phyloP scores from a whole-genome alignment of 2,888 invertebrate genomes.

The Hyposoter dolosus region DNA sequence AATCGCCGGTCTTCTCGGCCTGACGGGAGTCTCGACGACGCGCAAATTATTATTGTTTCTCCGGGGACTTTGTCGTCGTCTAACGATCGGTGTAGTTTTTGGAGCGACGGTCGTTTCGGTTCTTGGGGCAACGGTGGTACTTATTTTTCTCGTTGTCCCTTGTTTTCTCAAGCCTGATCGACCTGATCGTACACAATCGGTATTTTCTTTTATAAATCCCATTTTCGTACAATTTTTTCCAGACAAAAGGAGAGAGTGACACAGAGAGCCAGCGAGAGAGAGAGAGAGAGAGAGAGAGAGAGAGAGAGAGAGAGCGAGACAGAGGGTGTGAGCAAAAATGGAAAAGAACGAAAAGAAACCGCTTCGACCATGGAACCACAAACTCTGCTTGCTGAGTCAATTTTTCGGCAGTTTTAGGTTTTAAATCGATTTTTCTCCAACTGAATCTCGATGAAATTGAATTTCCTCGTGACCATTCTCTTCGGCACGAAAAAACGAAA shows the following conservation, averaged over 20 bases:
- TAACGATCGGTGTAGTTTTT: slow-evolving; percentile 69
- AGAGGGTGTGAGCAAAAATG: not conserved
- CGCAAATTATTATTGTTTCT: slow-evolving; percentile 62
- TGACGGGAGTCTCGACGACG: slow-evolving; percentile 64
- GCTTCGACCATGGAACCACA: not conserved
- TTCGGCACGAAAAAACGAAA: too few species aligned
- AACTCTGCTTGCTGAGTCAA: too few species aligned
- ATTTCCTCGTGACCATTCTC: too few species aligned
- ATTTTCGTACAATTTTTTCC: slow-evolving; percentile 3
- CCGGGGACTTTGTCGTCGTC: slow-evolving; percentile 73
- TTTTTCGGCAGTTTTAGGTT: too few species aligned
- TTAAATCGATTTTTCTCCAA: too few species aligned
- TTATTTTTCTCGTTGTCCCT: slow-evolving; percentile 81
- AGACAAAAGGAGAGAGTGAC: slow-evolving; percentile 1
- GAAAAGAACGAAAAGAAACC: not conserved
- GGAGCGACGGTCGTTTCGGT: slow-evolving; percentile 75
- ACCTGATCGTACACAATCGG: slow-evolving; percentile 76
- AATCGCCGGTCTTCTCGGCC: slow-evolving; percentile 80
- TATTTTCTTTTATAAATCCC: slow-evolving; percentile 14
- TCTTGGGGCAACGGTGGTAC: slow-evolving; percentile 81
- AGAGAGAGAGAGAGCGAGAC: slow-evolving; percentile 7
- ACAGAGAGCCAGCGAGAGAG: not conserved
- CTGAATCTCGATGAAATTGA: too few species aligned
- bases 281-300: slow-evolving; percentile 12
- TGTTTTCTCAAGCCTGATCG: slow-evolving; percentile 76